Percentiles rank a stretch among this genome's conserved stretches.
Evolutionary conservation across 2,113 vertebrate species (phyloP).

Genomic region (Gallinago paraguaiae): DNA sequence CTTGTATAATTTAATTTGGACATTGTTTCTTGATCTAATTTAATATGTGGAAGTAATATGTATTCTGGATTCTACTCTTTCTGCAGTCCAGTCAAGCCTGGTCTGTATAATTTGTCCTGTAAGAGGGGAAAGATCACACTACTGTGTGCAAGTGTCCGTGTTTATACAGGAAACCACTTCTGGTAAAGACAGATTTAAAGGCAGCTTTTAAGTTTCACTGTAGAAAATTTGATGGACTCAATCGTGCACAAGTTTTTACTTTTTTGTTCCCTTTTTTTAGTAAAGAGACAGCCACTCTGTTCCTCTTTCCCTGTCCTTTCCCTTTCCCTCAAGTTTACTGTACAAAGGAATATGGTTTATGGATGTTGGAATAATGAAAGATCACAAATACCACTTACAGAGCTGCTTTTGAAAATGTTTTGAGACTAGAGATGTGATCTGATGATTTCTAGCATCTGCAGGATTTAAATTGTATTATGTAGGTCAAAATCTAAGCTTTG

Average conservation of each 20-base stretch:
- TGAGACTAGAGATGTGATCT: not conserved
- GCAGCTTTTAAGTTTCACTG: not conserved
- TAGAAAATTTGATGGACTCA: not conserved
- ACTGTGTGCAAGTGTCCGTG: not conserved
- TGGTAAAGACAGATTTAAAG: not conserved
- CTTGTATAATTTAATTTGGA: not conserved
- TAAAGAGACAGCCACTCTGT: not conserved
- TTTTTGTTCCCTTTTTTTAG: not conserved
- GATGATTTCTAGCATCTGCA: not conserved
- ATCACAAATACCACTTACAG: not conserved
- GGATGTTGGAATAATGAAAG: not conserved
- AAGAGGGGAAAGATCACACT: not conserved
- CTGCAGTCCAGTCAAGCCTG: constrained; percentile 39
- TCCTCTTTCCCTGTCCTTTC: not conserved
- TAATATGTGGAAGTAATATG: not conserved
- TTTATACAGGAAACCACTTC: not conserved
- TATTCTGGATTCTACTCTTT: not conserved
- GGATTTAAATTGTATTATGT: not conserved
- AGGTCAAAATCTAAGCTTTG: not conserved
- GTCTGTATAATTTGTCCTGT: not conserved
- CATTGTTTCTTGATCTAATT: not conserved
- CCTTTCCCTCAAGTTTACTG: not conserved
- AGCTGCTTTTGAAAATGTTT: not conserved
- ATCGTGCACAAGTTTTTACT: not conserved
- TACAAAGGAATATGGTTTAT: not conserved